phyloP scores from a whole-genome alignment of 2,113 vertebrate genomes.

The Aphyosemion australe region DNA sequence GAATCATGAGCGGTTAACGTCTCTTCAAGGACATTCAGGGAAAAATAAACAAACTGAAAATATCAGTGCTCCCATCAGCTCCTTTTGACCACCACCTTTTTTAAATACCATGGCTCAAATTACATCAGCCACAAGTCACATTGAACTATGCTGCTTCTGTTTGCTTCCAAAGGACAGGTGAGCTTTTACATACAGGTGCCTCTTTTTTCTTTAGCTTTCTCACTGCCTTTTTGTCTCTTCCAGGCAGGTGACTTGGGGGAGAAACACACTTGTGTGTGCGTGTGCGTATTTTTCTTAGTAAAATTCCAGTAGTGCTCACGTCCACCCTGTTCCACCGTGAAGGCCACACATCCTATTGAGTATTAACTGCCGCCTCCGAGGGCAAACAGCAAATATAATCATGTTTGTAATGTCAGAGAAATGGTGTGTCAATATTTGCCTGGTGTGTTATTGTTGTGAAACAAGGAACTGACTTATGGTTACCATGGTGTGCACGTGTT shows the following conservation, averaged over 20 bases:
- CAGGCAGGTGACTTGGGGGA: slow-evolving; percentile 39
- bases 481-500: slow-evolving; percentile 54
- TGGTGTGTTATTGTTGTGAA: slow-evolving; percentile 75
- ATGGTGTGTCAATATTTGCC: slow-evolving; percentile 78
- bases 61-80: too few species aligned
- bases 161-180: slow-evolving; percentile 43
- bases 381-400: slow-evolving; percentile 76
- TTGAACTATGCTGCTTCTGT: background rate
- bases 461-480: slow-evolving; percentile 66
- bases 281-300: background rate
- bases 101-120: slow-evolving; percentile 12
- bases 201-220: slow-evolving; percentile 17
- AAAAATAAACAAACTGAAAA: too few species aligned
- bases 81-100: too few species aligned
- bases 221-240: slow-evolving; percentile 30
- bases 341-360: slow-evolving; percentile 50
- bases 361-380: slow-evolving; percentile 68
- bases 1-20: too few species aligned
- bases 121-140: slow-evolving; percentile 36
- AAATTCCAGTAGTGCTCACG: slow-evolving; percentile 20
- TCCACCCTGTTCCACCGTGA: slow-evolving; percentile 13
- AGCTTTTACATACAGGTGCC: slow-evolving; percentile 68
- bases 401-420: slow-evolving; percentile 74
- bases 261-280: background rate
- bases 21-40: too few species aligned